These are phyloP conservation scores for Coptodon bakossiorum DNA, from an alignment of 2,113 vertebrate species.

Conservation along the genomic window DNA sequence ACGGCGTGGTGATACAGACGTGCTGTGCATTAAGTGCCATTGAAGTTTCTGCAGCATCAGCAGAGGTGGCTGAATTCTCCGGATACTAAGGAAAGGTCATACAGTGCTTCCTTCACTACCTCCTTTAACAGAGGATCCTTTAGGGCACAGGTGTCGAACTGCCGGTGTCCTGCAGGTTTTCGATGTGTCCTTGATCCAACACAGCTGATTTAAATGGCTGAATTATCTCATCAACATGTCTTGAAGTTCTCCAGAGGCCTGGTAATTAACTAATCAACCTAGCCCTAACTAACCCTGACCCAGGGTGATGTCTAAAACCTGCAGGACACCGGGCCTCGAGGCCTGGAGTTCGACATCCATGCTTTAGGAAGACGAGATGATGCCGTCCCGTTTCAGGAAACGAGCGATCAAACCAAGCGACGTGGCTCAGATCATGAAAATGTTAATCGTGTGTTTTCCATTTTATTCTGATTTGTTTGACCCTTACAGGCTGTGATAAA, in stretches of 20 bases:
- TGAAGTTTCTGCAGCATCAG: background rate
- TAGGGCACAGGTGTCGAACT: rapidly evolving
- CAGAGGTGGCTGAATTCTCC: background rate
- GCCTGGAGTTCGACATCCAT: rapidly evolving
- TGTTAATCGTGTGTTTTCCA: background rate
- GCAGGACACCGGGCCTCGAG: rapidly evolving
- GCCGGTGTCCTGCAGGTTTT: rapidly evolving
- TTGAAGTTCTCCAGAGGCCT: background rate
- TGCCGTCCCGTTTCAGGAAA: rapidly evolving
- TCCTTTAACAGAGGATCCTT: background rate
- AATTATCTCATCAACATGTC: rapidly evolving
- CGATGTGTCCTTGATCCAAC: background rate
- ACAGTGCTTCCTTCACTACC: background rate
- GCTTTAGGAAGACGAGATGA: background rate
- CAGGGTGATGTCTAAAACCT: rapidly evolving
- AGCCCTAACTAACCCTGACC: background rate
- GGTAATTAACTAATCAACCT: rapidly evolving
- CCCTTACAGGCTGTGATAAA: rapidly evolving
- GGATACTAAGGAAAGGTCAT: background rate
- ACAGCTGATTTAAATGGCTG: rapidly evolving
- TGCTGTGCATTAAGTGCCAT: background rate
- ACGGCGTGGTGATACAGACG: background rate
- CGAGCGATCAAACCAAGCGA: background rate
- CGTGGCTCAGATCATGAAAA: rapidly evolving
- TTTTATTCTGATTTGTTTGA: background rate